Evolutionary conservation across 2,113 vertebrate species (phyloP), one percentile per base, ranked within the genome.

Genomic region (Clinocottus analis): DNA sequence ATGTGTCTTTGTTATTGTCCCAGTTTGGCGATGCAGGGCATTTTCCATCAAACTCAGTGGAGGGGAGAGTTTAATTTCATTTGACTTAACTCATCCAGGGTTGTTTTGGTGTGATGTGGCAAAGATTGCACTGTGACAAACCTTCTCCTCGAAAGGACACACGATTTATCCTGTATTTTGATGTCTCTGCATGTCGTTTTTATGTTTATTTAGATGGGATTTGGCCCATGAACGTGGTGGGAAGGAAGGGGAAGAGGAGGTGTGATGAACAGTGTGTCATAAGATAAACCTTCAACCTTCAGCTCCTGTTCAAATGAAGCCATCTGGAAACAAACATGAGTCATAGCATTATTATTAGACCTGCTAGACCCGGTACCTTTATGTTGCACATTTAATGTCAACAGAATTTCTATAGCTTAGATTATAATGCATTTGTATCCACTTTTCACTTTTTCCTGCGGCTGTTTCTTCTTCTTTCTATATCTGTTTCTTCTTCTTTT

Each of bases 261-360:
- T 75, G 69, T 68, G 74, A 60, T 86, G 37, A 75, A 55, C 63
- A 37, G 19, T 49, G 77, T 83, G 79, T 77, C 64, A 80, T 27
- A 62, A 58, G 64, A 75, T 76, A 76, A 83, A 79, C 70, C 62
- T 68, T 83, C 66, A 79, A 25, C 72, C 59, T 76, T 74, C 59
- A 77, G 55, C 74, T 82, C 39, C 35, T 73, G 59, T 73, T 77
- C 19, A 69, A 65, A 83, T 81, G 1, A 77, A 80, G 17, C 73
- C 81, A 77, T 79, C 60, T 83, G 41, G 62, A 49, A 85, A 64
- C n/a, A 59, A 67, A 77, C 53, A 60, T 84, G 73, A 87, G 83
- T 89, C 87, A 85, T 3, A 59, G 21, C 62, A 69, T 53, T 77
- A 73, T 79, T 81, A 68, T 68, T 75, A 74, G 58, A 80, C 72